Conservation (phyloP, 1,140 invertebrate species). For the Agrypnia vestita region DNA sequence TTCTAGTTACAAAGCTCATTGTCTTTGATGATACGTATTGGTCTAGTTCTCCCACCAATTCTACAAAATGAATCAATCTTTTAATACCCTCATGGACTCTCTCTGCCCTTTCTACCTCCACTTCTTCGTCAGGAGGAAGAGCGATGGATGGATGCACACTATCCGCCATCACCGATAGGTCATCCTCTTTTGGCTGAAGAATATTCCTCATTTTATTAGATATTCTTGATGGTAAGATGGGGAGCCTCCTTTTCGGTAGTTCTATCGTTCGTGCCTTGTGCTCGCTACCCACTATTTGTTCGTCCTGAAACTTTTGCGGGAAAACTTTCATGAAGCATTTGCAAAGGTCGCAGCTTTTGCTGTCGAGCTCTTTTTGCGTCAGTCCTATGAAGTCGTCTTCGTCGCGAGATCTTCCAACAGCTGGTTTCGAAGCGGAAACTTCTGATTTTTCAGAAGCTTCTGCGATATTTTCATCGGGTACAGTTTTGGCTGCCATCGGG, state of each 20-base stretch:
- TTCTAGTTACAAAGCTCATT: conserved; percentile 43
- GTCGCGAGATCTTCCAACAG: not conserved
- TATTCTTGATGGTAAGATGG: conserved; percentile 26
- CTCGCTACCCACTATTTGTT: not conserved
- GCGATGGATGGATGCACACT: not conserved
- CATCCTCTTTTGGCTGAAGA: not conserved
- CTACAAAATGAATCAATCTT: conserved; percentile 52
- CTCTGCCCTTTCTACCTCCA: conserved; percentile 13
- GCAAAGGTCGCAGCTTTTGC: conserved; percentile 54
- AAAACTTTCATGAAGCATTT: conserved; percentile 52
- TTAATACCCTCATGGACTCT: conserved; percentile 46
- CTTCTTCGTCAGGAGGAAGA: not conserved
- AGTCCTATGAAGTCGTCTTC: conserved; percentile 1
- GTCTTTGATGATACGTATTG: conserved; percentile 52
- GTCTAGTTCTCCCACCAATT: conserved; percentile 52
- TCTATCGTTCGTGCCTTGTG: not conserved
- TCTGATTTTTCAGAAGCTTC: not conserved
- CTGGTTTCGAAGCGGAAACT: not conserved
- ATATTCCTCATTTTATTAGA: conserved; percentile 14
- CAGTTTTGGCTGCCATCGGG: no score
- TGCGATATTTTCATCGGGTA: not conserved
- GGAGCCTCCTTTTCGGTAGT: not conserved
- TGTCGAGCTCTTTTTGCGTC: conserved; percentile 38
- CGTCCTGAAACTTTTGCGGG: conserved; percentile 32
- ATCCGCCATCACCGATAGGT: conserved; percentile 18